phyloP scores from a whole-genome alignment of 2,113 vertebrate species.

The Perca flavescens region DNA sequence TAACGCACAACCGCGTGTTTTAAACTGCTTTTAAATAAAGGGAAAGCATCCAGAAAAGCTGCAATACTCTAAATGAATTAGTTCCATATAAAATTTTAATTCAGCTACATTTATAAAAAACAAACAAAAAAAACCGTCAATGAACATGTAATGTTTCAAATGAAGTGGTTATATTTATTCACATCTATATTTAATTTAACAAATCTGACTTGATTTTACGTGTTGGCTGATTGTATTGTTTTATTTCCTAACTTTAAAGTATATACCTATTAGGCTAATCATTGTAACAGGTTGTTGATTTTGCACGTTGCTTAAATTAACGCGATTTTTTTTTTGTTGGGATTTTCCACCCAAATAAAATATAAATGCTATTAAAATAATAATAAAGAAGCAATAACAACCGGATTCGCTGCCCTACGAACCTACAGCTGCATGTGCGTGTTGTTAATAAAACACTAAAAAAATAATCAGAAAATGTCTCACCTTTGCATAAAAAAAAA shows the following conservation, averaged over 20 bases:
- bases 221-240: neutral
- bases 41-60: neutral
- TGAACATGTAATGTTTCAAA: neutral
- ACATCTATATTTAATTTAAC: neutral
- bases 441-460: neutral
- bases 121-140: neutral
- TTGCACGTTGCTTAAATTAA: neutral
- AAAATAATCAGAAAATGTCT: slow-evolving; percentile 32
- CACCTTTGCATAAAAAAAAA: slow-evolving; percentile 54
- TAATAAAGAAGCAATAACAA: neutral
- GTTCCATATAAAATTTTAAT: neutral
- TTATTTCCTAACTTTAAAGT: neutral
- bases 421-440: neutral
- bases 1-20: slow-evolving; percentile 12
- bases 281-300: neutral
- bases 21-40: neutral
- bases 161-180: neutral
- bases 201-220: neutral
- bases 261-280: neutral
- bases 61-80: neutral
- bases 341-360: neutral
- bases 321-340: rapidly evolving
- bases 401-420: neutral
- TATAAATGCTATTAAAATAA: neutral
- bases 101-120: neutral